Percentiles rank a stretch among this genome's conserved stretches.
Evolutionary conservation across 2,888 invertebrate species (phyloP).

Genomic region (Mimas tiliae): DNA sequence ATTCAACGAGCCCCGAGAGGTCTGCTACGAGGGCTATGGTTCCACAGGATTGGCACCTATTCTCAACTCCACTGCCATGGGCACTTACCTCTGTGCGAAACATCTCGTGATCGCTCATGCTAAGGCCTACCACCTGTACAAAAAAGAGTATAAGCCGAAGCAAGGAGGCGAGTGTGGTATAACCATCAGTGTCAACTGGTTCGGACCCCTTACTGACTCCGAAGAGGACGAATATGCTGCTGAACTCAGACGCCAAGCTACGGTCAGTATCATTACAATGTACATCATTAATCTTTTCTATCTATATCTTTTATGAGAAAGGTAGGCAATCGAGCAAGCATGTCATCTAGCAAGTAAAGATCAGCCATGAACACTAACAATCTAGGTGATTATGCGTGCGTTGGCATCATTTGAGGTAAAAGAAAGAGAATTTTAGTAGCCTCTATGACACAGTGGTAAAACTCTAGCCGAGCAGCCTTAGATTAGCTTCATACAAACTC

Average conservation of each 20-base stretch:
- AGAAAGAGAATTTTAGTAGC: too few relatives aligned
- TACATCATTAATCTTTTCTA: too few relatives aligned
- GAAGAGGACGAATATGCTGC: conserved; percentile 66
- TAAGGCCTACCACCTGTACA: conserved; percentile 63
- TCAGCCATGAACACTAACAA: too few relatives aligned
- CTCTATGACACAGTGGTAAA: too few relatives aligned
- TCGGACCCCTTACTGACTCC: conserved; percentile 54
- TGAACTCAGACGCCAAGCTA: conserved; percentile 53
- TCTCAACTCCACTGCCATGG: conserved; percentile 65
- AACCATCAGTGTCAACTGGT: conserved; percentile 55
- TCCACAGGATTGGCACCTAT: conserved; percentile 52
- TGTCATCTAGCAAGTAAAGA: too few relatives aligned
- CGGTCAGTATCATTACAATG: conserved; percentile 39
- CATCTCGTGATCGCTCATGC: conserved; percentile 82
- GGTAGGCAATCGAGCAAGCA: too few relatives aligned
- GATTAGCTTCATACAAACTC: too few relatives aligned
- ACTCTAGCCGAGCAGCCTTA: too few relatives aligned
- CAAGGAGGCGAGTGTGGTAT: conserved; percentile 59
- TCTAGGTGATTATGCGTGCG: too few relatives aligned
- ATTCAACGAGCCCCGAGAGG: conserved; percentile 80
- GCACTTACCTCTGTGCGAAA: conserved; percentile 76
- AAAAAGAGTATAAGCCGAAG: conserved; percentile 53
- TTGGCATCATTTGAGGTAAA: too few relatives aligned
- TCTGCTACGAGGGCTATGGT: conserved; percentile 74
- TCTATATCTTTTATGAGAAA: too few relatives aligned